Evolutionary conservation across 2,888 invertebrate genomes (phyloP).

Genomic region (Psylliodes chrysocephalus): DNA sequence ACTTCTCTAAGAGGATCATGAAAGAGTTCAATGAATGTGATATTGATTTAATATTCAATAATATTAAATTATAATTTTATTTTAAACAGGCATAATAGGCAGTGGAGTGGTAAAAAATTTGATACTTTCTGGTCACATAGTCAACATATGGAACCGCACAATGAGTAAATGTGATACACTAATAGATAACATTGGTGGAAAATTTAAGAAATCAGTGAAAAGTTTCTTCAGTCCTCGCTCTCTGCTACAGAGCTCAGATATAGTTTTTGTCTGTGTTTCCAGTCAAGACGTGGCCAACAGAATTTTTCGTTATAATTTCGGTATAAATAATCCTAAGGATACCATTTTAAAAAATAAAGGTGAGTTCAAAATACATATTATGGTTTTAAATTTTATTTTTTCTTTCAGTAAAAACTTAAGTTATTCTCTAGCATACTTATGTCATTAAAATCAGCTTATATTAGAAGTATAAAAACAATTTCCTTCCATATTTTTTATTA

Average conservation of each 20-base stretch:
- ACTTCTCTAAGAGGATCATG: no score
- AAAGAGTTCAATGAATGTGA: no score
- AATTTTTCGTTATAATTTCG: slow-evolving; percentile 96
- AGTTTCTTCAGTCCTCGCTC: slow-evolving; percentile 90
- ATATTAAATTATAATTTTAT: no score
- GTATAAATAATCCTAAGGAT: slow-evolving; percentile 79
- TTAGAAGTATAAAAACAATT: no score
- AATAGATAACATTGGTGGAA: slow-evolving; percentile 32
- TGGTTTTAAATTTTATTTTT: no score
- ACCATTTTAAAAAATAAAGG: slow-evolving; percentile 78
- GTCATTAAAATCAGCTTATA: no score
- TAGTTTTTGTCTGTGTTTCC: slow-evolving; percentile 94
- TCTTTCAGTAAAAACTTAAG: no score
- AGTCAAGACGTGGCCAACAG: slow-evolving; percentile 92
- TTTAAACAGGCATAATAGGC: slow-evolving; percentile 93
- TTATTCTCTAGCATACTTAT: no score
- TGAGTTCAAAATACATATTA: slow-evolving; percentile 11
- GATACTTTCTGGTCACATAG: slow-evolving; percentile 91
- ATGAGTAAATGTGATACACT: slow-evolving; percentile 36
- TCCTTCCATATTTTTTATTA: no score
- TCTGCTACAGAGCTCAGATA: slow-evolving; percentile 89
- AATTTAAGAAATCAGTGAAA: slow-evolving; percentile 64
- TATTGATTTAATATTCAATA: no score
- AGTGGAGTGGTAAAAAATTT: slow-evolving; percentile 94
- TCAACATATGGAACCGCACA: slow-evolving; percentile 94